These are phyloP conservation scores for Sanderia malayensis DNA, from an alignment of 30 jellyfish, hydroid and myxozoan species.

Conservation along the genomic window DNA sequence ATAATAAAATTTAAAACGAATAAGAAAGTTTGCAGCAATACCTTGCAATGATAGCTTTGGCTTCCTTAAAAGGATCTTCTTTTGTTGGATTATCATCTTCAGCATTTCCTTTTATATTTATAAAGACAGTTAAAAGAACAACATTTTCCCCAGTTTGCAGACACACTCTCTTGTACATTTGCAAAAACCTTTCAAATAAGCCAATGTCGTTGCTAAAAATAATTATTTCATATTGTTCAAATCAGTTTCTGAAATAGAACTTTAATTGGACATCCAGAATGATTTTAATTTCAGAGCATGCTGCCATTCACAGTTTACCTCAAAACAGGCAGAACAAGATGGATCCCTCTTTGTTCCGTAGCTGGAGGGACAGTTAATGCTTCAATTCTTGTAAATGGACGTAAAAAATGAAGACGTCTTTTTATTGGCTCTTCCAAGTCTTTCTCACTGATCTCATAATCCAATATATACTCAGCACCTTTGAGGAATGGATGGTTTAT, in stretches of 20 bases:
- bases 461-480: slow-evolving; percentile 93
- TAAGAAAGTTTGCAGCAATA: not conserved
- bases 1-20: not conserved
- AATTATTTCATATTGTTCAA: too few species aligned
- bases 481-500: not conserved
- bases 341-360: slow-evolving; percentile 98
- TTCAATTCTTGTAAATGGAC: slow-evolving; percentile 91
- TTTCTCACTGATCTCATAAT: slow-evolving; percentile 10
- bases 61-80: slow-evolving; percentile 80
- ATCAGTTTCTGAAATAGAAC: too few species aligned
- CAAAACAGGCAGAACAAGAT: slow-evolving; percentile 85
- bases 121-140: slow-evolving; percentile 86
- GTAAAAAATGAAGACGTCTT: slow-evolving; percentile 74
- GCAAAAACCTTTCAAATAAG: slow-evolving; percentile 75
- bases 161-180: slow-evolving; percentile 97
- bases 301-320: too few species aligned
- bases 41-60: slow-evolving; percentile 95
- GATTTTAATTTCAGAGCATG: too few species aligned
- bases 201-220: slow-evolving; percentile 76
- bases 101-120: slow-evolving; percentile 72
- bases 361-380: slow-evolving; percentile 97
- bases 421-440: not conserved
- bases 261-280: too few species aligned
- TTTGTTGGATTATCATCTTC: slow-evolving; percentile 64
- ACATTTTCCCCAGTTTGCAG: slow-evolving; percentile 98